phyloP scores from a whole-genome alignment of 2,113 vertebrate species.

The Megatriorchis doriae region DNA sequence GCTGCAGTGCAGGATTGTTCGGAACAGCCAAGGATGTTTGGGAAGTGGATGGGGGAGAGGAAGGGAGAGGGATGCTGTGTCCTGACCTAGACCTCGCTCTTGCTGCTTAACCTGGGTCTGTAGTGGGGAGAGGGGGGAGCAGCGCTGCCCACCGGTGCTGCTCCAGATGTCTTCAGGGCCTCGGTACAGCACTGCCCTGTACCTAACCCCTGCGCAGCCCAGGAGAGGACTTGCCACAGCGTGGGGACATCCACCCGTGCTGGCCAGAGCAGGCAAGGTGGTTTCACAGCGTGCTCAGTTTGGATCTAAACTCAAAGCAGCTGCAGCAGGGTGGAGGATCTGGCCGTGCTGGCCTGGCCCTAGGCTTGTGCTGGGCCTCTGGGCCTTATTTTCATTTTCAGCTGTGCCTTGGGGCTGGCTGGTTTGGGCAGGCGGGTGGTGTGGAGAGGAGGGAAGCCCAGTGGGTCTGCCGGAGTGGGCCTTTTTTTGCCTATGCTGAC shows the following conservation, averaged over 20 bases:
- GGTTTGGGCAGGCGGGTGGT: not conserved
- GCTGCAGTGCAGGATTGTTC: not conserved
- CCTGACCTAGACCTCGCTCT: not conserved
- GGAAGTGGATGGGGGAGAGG: not conserved
- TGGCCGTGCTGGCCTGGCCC: not conserved
- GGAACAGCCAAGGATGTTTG: not conserved
- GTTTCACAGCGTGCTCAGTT: not conserved
- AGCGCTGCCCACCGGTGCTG: accelerated
- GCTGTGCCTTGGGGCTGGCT: not conserved
- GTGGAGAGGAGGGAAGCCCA: not conserved
- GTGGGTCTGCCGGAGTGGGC: accelerated
- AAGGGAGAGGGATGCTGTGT: not conserved
- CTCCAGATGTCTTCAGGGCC: not conserved
- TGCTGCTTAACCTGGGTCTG: not conserved
- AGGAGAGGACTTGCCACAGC: not conserved
- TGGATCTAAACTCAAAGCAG: not conserved
- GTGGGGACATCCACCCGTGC: accelerated
- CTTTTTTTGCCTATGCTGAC: not conserved
- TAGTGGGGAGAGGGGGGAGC: not conserved
- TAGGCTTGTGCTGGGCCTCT: not conserved
- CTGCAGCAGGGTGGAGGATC: not conserved
- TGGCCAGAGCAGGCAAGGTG: not conserved
- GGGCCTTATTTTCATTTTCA: not conserved
- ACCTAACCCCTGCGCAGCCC: not conserved
- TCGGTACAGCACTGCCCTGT: not conserved